Conservation (phyloP, 2,113 vertebrate species). For the Eurypyga helias region DNA sequence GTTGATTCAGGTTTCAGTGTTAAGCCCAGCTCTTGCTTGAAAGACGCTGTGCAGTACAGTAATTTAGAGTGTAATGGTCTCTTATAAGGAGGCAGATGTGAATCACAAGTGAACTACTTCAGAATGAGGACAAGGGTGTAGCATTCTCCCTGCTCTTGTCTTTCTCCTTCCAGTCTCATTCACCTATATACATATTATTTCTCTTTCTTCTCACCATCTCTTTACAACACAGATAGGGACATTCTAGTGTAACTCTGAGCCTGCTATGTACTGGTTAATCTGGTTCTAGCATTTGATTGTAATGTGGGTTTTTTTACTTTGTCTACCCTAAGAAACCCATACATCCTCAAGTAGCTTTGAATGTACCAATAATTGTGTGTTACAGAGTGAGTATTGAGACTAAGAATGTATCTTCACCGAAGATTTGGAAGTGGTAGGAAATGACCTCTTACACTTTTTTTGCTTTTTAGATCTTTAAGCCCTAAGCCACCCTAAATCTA, state of each 20-base stretch:
- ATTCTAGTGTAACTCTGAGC: not conserved
- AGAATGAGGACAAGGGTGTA: not conserved
- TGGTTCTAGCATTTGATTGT: not conserved
- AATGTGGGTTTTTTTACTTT: not conserved
- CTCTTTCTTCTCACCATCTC: not conserved
- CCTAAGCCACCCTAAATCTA: conserved; percentile 48
- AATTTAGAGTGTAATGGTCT: not conserved
- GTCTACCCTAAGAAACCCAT: not conserved
- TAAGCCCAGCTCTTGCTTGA: conserved; percentile 20
- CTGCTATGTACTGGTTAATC: not conserved
- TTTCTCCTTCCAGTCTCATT: not conserved
- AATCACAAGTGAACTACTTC: conserved; percentile 19
- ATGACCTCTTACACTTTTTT: conserved; percentile 19
- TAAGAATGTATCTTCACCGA: not conserved
- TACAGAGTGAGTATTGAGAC: not conserved
- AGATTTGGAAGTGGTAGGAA: not conserved
- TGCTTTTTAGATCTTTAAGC: conserved; percentile 35
- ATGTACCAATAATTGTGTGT: not conserved
- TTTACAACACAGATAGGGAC: not conserved
- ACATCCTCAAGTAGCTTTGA: not conserved
- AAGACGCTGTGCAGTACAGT: not conserved
- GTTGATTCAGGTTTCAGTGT: conserved; percentile 11
- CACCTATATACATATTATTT: not conserved
- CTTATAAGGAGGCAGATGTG: not conserved
- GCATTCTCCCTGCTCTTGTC: not conserved